Evolutionary conservation across 2,797 vertebrate genomes (phyloP), one percentile per base, ranked within the genome.

Genomic region (Mus spretus): DNA sequence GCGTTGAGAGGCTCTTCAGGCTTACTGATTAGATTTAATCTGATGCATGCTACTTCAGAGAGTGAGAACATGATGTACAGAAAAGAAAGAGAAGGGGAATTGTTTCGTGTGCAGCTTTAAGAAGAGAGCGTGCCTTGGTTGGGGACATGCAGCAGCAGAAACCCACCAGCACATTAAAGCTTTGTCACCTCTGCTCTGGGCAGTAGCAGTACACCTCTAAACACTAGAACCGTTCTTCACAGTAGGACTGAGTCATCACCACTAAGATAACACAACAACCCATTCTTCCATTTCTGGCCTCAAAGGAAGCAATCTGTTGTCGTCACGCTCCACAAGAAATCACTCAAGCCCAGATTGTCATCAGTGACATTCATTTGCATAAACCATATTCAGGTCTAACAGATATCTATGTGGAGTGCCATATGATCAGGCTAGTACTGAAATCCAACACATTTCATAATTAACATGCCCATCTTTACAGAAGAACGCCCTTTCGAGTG

Each of bases 221-320:
- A 93, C 67, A 70, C 17, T 11, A 47, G 78, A 74, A 63, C 40
- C 4, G 1, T 44, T 94, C 31, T 72, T 67, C 57, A 34, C 3
- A 19, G 80, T 9, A 40, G 57, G 86, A 3, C 40, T 20, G 26
- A 74, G 6, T 82, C 70, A 55, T 47, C 55, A 10, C 44, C 87
- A 79, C 31, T 70, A 91, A 91, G 89, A 89, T 24, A 70, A 86
- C 34, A 75, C 67, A 57, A 65, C 5, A 91, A 74, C 50, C 24
- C n/a, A 85, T 70, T 61, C 47, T 89, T 63, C n/a, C 63, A n/a
- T 44, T 91, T 93, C 79, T 70, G 57, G 61, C 40, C 55, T 88
- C 70, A 84, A 34, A 78, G 53, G 90, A 95, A 83, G 20, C 53
- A 72, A 78, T 90, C 81, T 82, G 67, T 37, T 92, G 17, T 75